Percentiles rank a stretch among this genome's conserved stretches.
Evolutionary conservation across 2,113 vertebrate species (phyloP).

Genomic region (Tenrec ecaudatus): DNA sequence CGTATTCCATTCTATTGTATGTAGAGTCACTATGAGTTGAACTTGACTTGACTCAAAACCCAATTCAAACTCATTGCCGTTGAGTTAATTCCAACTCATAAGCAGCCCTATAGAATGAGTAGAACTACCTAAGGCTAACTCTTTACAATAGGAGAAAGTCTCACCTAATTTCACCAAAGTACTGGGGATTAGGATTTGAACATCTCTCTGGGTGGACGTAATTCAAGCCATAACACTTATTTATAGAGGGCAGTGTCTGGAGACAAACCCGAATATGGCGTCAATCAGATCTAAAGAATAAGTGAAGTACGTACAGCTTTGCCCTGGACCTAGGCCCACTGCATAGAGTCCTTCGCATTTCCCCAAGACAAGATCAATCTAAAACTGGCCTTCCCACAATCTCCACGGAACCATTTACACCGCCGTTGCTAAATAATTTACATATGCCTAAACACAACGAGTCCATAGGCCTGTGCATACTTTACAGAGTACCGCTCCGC

Average conservation of each 20-base stretch:
- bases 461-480: neutral
- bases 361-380: neutral
- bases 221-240: too few species aligned
- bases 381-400: neutral
- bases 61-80: too few species aligned
- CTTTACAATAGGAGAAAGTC: too few species aligned
- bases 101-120: too few species aligned
- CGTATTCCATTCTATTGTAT: too few species aligned
- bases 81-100: too few species aligned
- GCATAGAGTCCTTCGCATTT: neutral
- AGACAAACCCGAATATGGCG: neutral
- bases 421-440: constrained; percentile 25
- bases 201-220: too few species aligned
- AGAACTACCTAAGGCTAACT: too few species aligned
- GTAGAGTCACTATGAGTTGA: too few species aligned
- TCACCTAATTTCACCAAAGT: neutral
- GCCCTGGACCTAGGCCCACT: neutral
- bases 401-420: neutral
- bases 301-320: neutral
- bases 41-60: too few species aligned
- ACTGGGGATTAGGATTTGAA: neutral
- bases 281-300: neutral
- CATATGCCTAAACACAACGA: neutral
- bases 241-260: too few species aligned
- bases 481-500: neutral